Percentiles rank a stretch among this genome's conserved stretches.
These are phyloP conservation scores for Tineola bisselliella DNA, from an alignment of 2,888 invertebrate species.

Conservation along the genomic window DNA sequence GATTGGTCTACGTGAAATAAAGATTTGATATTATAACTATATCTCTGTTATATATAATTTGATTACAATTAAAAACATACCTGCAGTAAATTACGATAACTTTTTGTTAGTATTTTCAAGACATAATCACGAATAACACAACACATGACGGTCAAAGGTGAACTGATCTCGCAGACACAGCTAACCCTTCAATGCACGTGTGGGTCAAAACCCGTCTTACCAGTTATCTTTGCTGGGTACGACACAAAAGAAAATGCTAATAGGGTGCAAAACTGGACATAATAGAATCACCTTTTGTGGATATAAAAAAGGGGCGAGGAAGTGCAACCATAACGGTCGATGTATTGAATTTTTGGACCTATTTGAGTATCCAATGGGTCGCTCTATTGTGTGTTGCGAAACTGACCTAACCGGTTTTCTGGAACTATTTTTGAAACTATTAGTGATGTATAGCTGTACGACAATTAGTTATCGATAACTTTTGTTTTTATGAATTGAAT, in stretches of 20 bases:
- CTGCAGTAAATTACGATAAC: too few species aligned
- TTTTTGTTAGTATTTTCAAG: too few species aligned
- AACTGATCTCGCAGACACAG: slow-evolving; percentile 32
- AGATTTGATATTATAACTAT: too few species aligned
- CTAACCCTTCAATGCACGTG: slow-evolving; percentile 42
- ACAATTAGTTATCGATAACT: neutral
- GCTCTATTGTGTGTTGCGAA: slow-evolving; percentile 53
- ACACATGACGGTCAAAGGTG: slow-evolving; percentile 39
- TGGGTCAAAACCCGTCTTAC: slow-evolving; percentile 65
- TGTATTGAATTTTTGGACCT: slow-evolving; percentile 64
- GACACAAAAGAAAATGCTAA: slow-evolving; percentile 33
- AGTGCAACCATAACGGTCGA: slow-evolving; percentile 42
- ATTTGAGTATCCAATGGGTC: slow-evolving; percentile 64
- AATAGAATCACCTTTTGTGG: slow-evolving; percentile 39
- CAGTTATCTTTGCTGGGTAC: slow-evolving; percentile 57
- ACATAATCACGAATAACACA: neutral
- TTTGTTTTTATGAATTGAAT: too few species aligned
- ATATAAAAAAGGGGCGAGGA: slow-evolving; percentile 27
- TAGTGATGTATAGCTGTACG: neutral
- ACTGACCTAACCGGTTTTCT: slow-evolving; percentile 65
- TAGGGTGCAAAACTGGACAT: slow-evolving; percentile 60
- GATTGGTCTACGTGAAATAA: too few species aligned
- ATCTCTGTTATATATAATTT: too few species aligned
- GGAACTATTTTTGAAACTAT: neutral
- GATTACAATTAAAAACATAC: too few species aligned